These are phyloP conservation scores for Abrostola triplasia DNA, from an alignment of 2,888 invertebrate species.

Conservation along the genomic window DNA sequence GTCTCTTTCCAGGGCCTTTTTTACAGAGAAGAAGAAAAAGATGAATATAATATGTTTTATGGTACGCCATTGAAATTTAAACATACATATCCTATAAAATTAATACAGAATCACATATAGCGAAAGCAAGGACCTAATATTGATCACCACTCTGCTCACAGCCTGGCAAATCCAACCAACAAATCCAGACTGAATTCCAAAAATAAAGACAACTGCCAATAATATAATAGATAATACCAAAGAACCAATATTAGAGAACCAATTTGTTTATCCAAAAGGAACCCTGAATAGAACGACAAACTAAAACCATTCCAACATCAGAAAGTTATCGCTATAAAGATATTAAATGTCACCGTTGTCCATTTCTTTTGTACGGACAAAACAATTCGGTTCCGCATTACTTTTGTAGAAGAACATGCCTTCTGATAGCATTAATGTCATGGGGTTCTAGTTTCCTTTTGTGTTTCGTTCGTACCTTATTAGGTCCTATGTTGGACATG, in stretches of 20 bases:
- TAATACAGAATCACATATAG: too few species aligned
- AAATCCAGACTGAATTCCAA: too few species aligned
- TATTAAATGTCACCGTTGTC: constrained; percentile 62
- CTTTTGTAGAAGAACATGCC: constrained; percentile 31
- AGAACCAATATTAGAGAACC: background rate
- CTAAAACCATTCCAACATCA: constrained; percentile 30
- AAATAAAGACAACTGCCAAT: too few species aligned
- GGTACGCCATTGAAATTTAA: too few species aligned
- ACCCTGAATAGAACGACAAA: constrained; percentile 28
- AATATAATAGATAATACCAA: too few species aligned
- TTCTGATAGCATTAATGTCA: constrained; percentile 34
- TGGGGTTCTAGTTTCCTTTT: constrained; percentile 6
- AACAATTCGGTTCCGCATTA: constrained; percentile 48
- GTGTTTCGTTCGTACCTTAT: background rate
- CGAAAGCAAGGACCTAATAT: too few species aligned
- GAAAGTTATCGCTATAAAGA: constrained; percentile 49
- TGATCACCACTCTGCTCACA: too few species aligned
- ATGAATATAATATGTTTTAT: too few species aligned
- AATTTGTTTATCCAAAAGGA: background rate
- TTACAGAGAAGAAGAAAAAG: too few species aligned
- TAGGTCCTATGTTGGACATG: background rate
- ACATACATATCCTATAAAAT: too few species aligned
- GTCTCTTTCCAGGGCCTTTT: too few species aligned
- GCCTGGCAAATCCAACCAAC: too few species aligned
- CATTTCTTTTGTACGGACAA: constrained; percentile 42